phyloP scores from a whole-genome alignment of 2,888 invertebrate species.

The Acleris emargana region DNA sequence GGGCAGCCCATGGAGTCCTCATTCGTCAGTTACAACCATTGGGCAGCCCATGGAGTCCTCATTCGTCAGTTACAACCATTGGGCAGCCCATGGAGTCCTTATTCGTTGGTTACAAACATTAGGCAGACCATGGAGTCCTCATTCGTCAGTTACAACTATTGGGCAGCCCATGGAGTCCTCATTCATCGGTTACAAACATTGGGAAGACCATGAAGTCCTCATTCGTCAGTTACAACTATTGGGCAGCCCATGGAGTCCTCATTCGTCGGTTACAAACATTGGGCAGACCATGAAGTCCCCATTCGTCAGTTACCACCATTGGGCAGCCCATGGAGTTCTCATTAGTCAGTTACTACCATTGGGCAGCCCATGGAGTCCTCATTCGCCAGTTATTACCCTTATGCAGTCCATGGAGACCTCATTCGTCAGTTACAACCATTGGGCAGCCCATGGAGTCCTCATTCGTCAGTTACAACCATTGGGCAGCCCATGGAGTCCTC shows the following conservation, averaged over 20 bases:
- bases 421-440: background rate
- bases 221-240: background rate
- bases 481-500: no score
- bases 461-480: background rate
- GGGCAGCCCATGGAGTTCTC: no score
- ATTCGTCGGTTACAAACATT: no score
- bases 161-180: background rate
- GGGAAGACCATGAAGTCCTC: background rate
- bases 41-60: background rate
- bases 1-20: background rate
- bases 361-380: no score
- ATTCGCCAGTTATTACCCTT: no score
- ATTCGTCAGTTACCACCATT: no score
- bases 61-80: background rate
- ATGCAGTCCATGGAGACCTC: no score
- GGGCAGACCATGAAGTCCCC: no score
- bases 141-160: background rate
- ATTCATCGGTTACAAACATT: background rate
- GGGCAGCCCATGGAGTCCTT: background rate
- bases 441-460: background rate
- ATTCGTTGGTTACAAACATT: background rate
- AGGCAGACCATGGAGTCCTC: background rate
- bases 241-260: no score
- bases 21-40: background rate
- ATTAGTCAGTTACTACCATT: no score